Percentiles rank a stretch among this genome's conserved stretches.
Evolutionary conservation across 2,888 invertebrate species (phyloP).

Genomic region (Lasioglossum calceatum): DNA sequence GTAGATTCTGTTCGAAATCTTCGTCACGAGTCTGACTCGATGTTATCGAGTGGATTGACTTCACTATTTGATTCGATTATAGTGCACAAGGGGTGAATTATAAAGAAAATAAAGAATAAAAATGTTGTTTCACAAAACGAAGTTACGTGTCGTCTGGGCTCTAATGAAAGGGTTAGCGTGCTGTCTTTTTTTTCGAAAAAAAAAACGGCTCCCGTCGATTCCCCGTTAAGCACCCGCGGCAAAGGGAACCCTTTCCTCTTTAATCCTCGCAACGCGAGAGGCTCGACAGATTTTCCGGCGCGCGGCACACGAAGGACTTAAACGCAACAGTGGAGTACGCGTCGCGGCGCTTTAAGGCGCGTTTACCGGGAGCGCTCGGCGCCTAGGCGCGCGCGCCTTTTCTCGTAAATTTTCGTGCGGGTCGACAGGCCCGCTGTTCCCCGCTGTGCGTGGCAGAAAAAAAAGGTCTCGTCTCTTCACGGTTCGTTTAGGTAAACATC

Average conservation of each 20-base stretch:
- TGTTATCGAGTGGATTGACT: too few relatives aligned
- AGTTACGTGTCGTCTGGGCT: not conserved
- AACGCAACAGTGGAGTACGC: slow-evolving; percentile 41
- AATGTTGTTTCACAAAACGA: not conserved
- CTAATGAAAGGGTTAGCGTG: not conserved
- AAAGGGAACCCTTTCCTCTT: slow-evolving; percentile 2
- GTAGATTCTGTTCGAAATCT: too few relatives aligned
- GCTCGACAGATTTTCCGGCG: slow-evolving; percentile 18
- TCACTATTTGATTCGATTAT: too few relatives aligned
- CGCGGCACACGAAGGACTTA: slow-evolving; percentile 23
- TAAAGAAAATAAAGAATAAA: not conserved
- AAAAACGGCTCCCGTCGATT: not conserved
- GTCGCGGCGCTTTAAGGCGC: slow-evolving; percentile 40
- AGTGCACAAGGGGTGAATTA: not conserved
- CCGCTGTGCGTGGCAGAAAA: too few relatives aligned
- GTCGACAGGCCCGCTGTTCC: too few relatives aligned
- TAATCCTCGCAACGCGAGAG: not conserved
- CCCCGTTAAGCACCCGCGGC: not conserved
- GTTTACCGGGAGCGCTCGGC: too few relatives aligned
- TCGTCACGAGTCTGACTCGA: too few relatives aligned
- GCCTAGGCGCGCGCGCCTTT: too few relatives aligned
- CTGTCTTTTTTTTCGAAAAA: not conserved
- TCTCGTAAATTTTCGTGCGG: too few relatives aligned
- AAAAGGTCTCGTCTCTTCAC: too few relatives aligned
- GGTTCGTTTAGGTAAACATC: too few relatives aligned